Evolutionary conservation across 2,113 vertebrate genomes (phyloP).

Genomic region (Struthio camelus): DNA sequence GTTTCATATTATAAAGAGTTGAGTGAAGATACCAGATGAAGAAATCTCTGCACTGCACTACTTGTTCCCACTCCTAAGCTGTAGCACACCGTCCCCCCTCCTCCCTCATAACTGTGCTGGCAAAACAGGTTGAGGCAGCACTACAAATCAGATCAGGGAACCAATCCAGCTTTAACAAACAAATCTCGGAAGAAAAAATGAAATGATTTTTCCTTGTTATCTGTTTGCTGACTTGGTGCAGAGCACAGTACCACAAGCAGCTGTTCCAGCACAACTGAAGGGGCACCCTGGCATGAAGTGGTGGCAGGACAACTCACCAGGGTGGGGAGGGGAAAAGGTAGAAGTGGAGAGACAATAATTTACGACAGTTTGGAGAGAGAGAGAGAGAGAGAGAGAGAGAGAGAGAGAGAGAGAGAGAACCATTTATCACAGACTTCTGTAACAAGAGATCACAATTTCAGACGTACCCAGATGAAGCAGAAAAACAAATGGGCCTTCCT

Average conservation of each 20-base stretch:
- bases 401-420: not conserved
- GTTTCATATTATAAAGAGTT: not conserved
- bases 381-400: too few relatives aligned
- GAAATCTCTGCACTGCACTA: not conserved
- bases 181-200: not conserved
- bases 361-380: not conserved
- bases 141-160: not conserved
- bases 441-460: not conserved
- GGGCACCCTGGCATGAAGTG: not conserved
- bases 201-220: not conserved
- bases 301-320: not conserved
- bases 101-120: not conserved
- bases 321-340: not conserved
- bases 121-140: not conserved
- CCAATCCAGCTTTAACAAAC: not conserved
- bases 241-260: not conserved
- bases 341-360: not conserved
- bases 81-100: not conserved
- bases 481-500: not conserved
- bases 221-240: not conserved
- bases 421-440: not conserved
- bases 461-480: not conserved
- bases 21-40: not conserved
- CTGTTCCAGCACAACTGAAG: not conserved
- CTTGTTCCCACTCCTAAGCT: not conserved